Conservation (phyloP, 92 coral and sea anemone species). For the Ricordea florida region DNA sequence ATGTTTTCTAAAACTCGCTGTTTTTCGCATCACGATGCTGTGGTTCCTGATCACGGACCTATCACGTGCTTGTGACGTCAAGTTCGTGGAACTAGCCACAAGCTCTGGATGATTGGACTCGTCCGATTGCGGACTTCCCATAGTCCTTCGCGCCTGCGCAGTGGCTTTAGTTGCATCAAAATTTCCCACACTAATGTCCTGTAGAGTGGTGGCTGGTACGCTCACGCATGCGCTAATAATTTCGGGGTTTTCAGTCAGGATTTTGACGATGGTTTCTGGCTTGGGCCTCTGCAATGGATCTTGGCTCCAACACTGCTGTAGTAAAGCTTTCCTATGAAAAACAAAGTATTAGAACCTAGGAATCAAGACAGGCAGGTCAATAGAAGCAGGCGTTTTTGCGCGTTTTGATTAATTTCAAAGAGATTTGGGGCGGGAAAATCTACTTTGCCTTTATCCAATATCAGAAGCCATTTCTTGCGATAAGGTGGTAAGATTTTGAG, state of each 20-base stretch:
- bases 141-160: conserved; percentile 45
- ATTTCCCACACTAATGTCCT: conserved; percentile 38
- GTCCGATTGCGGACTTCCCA: conserved; percentile 4
- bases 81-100: neutral
- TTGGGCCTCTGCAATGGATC: conserved; percentile 58
- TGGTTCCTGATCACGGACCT: neutral
- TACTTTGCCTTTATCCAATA: no score
- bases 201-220: conserved; percentile 52
- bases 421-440: no score
- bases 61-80: neutral
- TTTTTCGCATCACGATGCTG: neutral
- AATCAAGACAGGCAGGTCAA: neutral
- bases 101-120: neutral
- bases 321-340: conserved; percentile 41
- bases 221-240: conserved; percentile 59
- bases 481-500: no score
- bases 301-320: conserved; percentile 63
- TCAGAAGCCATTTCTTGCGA: no score
- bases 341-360: neutral
- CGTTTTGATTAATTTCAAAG: no score
- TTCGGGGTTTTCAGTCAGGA: conserved; percentile 53
- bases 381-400: neutral
- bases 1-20: neutral
- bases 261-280: conserved; percentile 46
- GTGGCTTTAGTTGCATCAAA: conserved; percentile 29